phyloP scores from a whole-genome alignment of 1,140 invertebrate genomes.

The Sipha flava region DNA sequence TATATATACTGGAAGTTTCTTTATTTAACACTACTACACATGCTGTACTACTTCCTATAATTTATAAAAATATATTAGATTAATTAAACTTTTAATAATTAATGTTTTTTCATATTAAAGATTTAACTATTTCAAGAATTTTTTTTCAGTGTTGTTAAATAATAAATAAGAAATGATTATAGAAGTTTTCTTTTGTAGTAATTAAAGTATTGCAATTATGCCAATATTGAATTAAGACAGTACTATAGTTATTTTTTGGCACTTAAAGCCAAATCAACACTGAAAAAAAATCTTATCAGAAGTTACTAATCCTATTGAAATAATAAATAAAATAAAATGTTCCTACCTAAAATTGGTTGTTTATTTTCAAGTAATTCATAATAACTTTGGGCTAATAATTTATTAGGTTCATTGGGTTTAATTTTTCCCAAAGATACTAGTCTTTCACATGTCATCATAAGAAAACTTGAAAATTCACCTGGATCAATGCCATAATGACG shows the following conservation, averaged over 20 bases:
- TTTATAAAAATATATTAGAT: background rate
- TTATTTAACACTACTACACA: conserved; percentile 89
- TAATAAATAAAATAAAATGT: background rate
- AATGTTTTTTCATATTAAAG: too few relatives aligned
- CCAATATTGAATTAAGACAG: too few relatives aligned
- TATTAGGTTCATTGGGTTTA: conserved; percentile 72
- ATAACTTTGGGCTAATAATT: conserved; percentile 79
- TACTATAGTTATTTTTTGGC: too few relatives aligned
- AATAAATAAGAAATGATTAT: too few relatives aligned
- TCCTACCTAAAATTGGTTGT: conserved; percentile 75
- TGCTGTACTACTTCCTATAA: conserved; percentile 87
- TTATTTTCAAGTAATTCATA: conserved; percentile 87
- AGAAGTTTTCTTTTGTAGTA: too few relatives aligned
- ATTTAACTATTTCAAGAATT: too few relatives aligned
- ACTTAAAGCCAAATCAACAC: too few relatives aligned
- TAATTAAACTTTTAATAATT: too few relatives aligned
- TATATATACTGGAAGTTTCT: conserved; percentile 78
- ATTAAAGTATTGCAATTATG: too few relatives aligned
- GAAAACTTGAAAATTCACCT: conserved; percentile 82
- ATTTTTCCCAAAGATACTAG: conserved; percentile 82
- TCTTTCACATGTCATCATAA: conserved; percentile 90
- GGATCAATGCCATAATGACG: conserved; percentile 47
- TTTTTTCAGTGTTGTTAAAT: too few relatives aligned
- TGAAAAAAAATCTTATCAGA: too few relatives aligned
- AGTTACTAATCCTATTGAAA: background rate